Evolutionary conservation across 2,113 vertebrate species (phyloP).

Genomic region (Thalassarche chlororhynchos): DNA sequence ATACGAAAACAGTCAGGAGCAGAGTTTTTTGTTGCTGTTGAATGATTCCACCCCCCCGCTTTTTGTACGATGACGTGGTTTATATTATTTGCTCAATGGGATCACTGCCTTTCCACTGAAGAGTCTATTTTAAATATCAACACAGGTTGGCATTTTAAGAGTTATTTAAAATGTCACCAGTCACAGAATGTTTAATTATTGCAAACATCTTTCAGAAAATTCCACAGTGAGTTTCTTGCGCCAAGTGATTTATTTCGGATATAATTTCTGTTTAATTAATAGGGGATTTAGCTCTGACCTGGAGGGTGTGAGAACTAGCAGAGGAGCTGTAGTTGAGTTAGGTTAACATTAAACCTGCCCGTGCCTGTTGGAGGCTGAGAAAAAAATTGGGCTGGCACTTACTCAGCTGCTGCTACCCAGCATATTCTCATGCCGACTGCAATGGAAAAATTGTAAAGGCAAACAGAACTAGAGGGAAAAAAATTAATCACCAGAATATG

Average conservation of each 20-base stretch:
- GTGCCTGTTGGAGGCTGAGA: constrained; percentile 51
- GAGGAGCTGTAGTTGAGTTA: constrained; percentile 53
- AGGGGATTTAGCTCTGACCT: constrained; percentile 77
- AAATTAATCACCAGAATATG: constrained; percentile 28
- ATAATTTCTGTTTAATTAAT: constrained; percentile 85
- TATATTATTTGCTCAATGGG: constrained; percentile 40
- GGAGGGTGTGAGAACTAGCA: constrained; percentile 74
- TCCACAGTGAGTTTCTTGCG: constrained; percentile 71
- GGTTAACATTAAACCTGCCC: constrained; percentile 63
- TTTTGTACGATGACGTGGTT: not conserved
- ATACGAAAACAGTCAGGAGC: not conserved
- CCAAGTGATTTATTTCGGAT: constrained; percentile 77
- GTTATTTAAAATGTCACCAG: constrained; percentile 79
- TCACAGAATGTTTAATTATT: constrained; percentile 80
- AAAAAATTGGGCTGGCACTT: not conserved
- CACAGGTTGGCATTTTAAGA: constrained; percentile 72
- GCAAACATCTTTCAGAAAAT: constrained; percentile 77
- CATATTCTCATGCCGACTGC: constrained; percentile 16
- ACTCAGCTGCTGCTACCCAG: constrained; percentile 23
- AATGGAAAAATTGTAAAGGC: constrained; percentile 41
- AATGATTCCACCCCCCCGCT: not conserved
- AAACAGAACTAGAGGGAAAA: not conserved
- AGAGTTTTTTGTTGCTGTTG: not conserved
- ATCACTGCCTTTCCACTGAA: constrained; percentile 34
- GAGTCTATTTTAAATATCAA: constrained; percentile 67